A percentile compares a stretch with the other conserved stretches of the same genome.
Conservation (phyloP, 2,113 vertebrate species). For the Danio rerio region GRCz12tu NC_133176.1:39094001-39094500, state of each 20-base stretch:
- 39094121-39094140: constrained; percentile 15
- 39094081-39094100: too few relatives aligned
- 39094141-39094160: constrained; percentile 29
- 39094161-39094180: constrained; percentile 18
- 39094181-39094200: constrained; percentile 16
- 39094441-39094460: constrained; percentile 86
- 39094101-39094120: too few relatives aligned
- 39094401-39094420: constrained; percentile 89
- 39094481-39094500: constrained; percentile 89
- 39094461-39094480: constrained; percentile 92
- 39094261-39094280: neutral
- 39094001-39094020: too few relatives aligned
- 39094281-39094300: neutral
- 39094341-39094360: neutral
- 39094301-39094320: constrained; percentile 18
- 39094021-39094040: too few relatives aligned
- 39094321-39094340: neutral
- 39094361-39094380: constrained; percentile 70
- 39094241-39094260: neutral
- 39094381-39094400: constrained; percentile 88
- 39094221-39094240: neutral
- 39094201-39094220: neutral
- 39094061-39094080: too few relatives aligned
- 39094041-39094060: too few relatives aligned
- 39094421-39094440: constrained; percentile 68